Evolutionary conservation across 1,140 invertebrate species (phyloP).

Genomic region (Diachasma alloeum): DNA sequence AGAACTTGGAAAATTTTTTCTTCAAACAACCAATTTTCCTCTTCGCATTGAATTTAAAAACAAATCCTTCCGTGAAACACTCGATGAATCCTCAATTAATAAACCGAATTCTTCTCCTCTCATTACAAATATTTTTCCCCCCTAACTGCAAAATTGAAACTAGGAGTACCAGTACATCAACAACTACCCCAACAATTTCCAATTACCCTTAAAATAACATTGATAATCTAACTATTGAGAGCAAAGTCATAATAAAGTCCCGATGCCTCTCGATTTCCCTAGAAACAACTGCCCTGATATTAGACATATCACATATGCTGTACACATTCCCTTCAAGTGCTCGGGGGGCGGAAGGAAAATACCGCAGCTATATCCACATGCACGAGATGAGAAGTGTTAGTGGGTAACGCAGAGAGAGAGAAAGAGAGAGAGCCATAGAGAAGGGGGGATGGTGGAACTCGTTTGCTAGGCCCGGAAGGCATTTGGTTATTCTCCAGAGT

Average conservation of each 20-base stretch:
- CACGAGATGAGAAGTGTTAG: background rate
- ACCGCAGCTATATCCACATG: background rate
- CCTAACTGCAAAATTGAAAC: too few relatives aligned
- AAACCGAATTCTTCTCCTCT: too few relatives aligned
- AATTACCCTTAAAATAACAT: background rate
- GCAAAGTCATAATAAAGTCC: background rate
- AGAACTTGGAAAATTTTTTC: too few relatives aligned
- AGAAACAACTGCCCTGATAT: background rate
- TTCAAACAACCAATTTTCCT: too few relatives aligned
- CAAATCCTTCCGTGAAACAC: too few relatives aligned
- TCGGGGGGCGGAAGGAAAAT: background rate
- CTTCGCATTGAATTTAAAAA: too few relatives aligned
- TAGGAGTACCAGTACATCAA: too few relatives aligned
- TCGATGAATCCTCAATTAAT: too few relatives aligned
- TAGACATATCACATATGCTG: background rate
- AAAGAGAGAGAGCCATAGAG: background rate
- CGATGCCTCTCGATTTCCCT: background rate
- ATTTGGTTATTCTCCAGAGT: slow-evolving; percentile 11
- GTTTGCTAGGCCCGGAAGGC: slow-evolving; percentile 18
- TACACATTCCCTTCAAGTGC: background rate
- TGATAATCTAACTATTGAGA: background rate
- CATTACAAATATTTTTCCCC: too few relatives aligned
- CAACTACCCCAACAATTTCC: too few relatives aligned
- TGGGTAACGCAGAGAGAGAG: background rate
- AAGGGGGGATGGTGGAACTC: slow-evolving; percentile 4